These are phyloP conservation scores for Copsychus sechellarum DNA, from an alignment of 2,113 vertebrate species.

Conservation along the genomic window DNA sequence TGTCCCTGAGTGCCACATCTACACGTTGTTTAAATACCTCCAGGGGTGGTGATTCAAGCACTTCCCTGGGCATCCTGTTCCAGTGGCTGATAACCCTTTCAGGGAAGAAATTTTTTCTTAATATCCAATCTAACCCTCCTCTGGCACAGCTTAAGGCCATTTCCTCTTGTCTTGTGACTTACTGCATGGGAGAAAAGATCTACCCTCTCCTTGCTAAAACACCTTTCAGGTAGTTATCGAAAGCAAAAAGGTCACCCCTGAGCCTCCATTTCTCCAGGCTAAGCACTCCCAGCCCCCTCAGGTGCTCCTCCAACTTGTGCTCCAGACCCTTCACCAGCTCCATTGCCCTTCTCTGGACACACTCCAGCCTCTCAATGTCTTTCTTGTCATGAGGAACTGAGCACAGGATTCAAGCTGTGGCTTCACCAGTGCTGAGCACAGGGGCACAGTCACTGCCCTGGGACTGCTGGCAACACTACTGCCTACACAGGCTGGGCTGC, in stretches of 20 bases:
- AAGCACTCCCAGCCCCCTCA: background rate
- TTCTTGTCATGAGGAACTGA: background rate
- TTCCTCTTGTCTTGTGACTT: background rate
- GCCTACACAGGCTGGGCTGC: background rate
- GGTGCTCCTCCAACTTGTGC: accelerated
- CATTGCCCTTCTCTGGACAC: background rate
- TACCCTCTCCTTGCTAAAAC: background rate
- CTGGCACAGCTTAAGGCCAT: background rate
- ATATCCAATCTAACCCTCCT: background rate
- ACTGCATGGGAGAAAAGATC: background rate
- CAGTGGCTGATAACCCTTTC: background rate
- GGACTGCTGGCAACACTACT: background rate
- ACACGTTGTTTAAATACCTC: background rate
- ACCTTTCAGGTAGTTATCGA: background rate
- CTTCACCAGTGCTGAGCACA: background rate
- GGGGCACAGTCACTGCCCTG: background rate
- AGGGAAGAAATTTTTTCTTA: background rate
- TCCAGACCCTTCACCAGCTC: background rate
- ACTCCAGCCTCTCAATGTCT: accelerated
- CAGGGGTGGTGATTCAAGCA: background rate
- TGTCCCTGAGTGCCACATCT: background rate
- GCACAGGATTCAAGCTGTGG: accelerated
- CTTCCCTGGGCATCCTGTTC: background rate
- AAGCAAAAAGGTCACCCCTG: background rate
- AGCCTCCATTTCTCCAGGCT: background rate